A percentile compares a stretch with the other conserved stretches of the same genome.
phyloP scores from a whole-genome alignment of 1,140 invertebrate genomes.

The Megathymus violae region DNA sequence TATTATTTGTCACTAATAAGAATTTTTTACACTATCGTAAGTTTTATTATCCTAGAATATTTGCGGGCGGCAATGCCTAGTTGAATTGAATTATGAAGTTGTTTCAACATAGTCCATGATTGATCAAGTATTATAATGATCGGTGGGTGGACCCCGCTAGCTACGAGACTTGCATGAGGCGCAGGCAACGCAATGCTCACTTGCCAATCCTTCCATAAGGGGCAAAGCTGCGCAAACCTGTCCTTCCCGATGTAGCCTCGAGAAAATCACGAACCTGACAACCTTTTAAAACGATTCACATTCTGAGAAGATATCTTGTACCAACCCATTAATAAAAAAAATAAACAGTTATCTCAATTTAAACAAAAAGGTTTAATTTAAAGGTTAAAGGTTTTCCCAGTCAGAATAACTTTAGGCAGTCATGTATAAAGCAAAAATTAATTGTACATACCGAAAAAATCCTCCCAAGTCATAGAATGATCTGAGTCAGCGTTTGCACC shows the following conservation, averaged over 20 bases:
- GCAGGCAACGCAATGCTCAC: slow-evolving; percentile 52
- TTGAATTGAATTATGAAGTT: background rate
- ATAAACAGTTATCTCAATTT: too few species aligned
- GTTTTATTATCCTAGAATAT: background rate
- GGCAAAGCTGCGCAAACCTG: slow-evolving; percentile 67
- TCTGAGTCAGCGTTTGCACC: slow-evolving; percentile 80
- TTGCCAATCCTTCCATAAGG: slow-evolving; percentile 64
- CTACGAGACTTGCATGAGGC: slow-evolving; percentile 32
- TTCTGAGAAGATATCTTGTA: slow-evolving; percentile 7
- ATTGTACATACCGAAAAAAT: slow-evolving; percentile 79
- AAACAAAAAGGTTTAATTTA: too few species aligned
- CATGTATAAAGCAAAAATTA: slow-evolving; percentile 26
- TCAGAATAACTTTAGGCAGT: background rate
- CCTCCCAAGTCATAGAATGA: slow-evolving; percentile 84
- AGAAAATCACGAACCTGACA: slow-evolving; percentile 52
- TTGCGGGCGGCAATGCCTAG: background rate
- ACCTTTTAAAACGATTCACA: slow-evolving; percentile 25
- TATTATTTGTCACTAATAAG: too few species aligned
- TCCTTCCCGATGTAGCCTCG: slow-evolving; percentile 50
- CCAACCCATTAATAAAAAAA: slow-evolving; percentile 2
- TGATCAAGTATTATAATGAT: slow-evolving; percentile 37
- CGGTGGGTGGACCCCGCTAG: slow-evolving; percentile 41
- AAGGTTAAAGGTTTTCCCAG: background rate
- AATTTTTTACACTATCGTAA: too few species aligned
- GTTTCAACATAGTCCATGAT: too few species aligned